Conservation (phyloP, 2,113 vertebrate genomes). For the Syrrhaptes paradoxus region DNA sequence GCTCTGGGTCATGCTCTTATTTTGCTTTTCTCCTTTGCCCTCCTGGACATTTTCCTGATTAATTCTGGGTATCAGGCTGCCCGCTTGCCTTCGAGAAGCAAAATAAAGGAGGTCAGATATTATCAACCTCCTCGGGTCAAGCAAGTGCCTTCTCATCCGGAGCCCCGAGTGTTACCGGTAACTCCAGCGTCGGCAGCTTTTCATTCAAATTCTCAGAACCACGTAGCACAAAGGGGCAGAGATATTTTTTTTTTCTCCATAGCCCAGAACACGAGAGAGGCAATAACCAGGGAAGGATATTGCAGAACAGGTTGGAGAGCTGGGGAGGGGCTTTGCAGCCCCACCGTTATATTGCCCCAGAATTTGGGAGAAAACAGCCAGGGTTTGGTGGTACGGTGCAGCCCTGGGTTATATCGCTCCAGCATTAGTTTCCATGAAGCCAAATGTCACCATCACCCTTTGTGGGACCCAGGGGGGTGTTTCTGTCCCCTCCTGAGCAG, state of each 20-base stretch:
- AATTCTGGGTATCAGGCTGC: background rate
- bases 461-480: background rate
- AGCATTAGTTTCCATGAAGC: background rate
- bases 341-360: fast-evolving
- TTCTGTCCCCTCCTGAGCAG: background rate
- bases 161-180: background rate
- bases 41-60: background rate
- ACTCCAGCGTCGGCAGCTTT: background rate
- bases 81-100: fast-evolving
- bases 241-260: background rate
- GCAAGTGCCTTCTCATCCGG: background rate
- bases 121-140: background rate
- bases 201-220: slow-evolving; percentile 24
- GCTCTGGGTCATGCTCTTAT: background rate
- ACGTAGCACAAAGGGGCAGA: background rate
- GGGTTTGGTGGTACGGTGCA: background rate
- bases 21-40: background rate
- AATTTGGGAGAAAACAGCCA: background rate
- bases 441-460: background rate
- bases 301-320: background rate
- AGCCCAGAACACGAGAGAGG: background rate
- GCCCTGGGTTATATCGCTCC: background rate
- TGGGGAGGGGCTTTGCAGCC: background rate
- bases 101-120: slow-evolving; percentile 44
- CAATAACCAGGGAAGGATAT: background rate